Evolutionary conservation across 2,797 vertebrate species (phyloP).

Genomic region (Discoglossus pictus): DNA sequence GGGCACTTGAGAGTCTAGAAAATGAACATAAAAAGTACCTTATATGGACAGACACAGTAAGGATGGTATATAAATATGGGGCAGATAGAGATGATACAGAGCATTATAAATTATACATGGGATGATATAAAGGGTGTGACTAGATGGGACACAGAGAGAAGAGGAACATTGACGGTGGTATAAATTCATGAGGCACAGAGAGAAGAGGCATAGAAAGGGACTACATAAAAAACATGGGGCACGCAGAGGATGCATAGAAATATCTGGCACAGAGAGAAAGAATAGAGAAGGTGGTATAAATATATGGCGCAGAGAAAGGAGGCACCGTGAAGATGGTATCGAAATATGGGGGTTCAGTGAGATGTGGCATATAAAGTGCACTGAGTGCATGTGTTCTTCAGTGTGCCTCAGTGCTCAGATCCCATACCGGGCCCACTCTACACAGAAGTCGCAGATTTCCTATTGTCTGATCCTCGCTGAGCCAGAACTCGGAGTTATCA

Average conservation of each 20-base stretch:
- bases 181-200: not conserved
- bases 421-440: slow-evolving; percentile 85
- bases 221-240: no score
- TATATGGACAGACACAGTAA: no score
- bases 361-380: no score
- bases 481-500: slow-evolving; percentile 95
- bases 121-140: no score
- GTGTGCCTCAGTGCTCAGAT: not conserved
- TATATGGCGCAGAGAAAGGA: not conserved
- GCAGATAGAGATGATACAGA: no score
- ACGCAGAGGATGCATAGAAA: not conserved
- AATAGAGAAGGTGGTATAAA: not conserved
- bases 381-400: not conserved
- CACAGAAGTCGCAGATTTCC: slow-evolving; percentile 77
- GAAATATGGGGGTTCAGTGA: not conserved
- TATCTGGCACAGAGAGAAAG: not conserved
- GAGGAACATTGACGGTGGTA: no score
- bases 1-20: no score
- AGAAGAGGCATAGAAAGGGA: not conserved
- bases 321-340: not conserved
- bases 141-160: no score
- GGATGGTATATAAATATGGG: no score
- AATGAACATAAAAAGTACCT: no score
- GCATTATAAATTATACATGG: no score
- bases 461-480: slow-evolving; percentile 82